Evolutionary conservation across 2,113 vertebrate species (phyloP), one percentile per base, ranked within the genome.

Genomic region (Nycticebus coucang): DNA sequence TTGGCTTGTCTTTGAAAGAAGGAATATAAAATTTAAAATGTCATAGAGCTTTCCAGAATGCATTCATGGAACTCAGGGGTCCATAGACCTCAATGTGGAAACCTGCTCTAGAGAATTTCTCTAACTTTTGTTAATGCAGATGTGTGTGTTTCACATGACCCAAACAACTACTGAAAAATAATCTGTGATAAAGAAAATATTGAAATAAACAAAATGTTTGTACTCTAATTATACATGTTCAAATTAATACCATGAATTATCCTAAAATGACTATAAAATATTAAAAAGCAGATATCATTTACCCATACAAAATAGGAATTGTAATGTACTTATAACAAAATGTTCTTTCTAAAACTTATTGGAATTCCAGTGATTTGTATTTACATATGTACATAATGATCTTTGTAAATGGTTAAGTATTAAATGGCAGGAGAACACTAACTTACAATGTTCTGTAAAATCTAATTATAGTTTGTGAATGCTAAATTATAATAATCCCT

Each of bases 121-220:
- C 24, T 9, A 53, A 2, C 8, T 13, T 74, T 80, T 75, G 26
- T 53, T 33, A 80, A 30, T 53, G 11, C 33, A 37, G 12, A 13
- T 79, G 26, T 77, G 45, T 33, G 33, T 64, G 18, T 71, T 17
- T 33, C 37, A 41, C 14, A 24, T 22, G 24, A 11, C 26, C 60
- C 35, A 60, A 18, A 15, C 53, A 55, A 18, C 33, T 37, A 1
- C 37, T 37, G 57, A 87, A 86, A 75, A 81, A 37, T 89, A 64
- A 80, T 59, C 45, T 72, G 62, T 85, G 66, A 41, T 86, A 86
- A 50, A 6, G 62, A 86, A 80, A 80, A 60, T 41, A n/a, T 53
- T 90, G 66, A 68, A 88, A 88, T 71, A 78, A 93, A 59, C 28
- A 21, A 93, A 89, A 89, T 71, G 37, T 37, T 89, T 57, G 66